Conservation (phyloP, 92 coral and sea anemone species). For the Nematostella vectensis region DNA sequence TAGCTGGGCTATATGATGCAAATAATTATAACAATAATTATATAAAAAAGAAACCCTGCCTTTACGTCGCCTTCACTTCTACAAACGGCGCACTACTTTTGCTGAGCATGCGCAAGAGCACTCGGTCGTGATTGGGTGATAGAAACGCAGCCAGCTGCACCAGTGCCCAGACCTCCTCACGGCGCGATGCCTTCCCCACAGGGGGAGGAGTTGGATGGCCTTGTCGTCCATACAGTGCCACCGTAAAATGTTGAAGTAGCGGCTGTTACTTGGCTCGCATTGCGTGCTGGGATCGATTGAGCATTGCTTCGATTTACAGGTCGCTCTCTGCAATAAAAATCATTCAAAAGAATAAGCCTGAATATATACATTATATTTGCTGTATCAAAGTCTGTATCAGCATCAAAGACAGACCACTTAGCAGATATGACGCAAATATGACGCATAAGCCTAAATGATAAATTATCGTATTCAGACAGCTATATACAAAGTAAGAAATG, state of each 20-base stretch:
- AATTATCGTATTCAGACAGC: too few species aligned
- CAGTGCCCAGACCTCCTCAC: slow-evolving; percentile 14
- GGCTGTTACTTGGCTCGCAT: slow-evolving; percentile 44
- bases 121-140: slow-evolving; percentile 23
- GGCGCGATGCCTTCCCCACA: not conserved
- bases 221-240: slow-evolving; percentile 52
- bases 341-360: too few species aligned
- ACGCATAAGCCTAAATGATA: too few species aligned
- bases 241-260: slow-evolving; percentile 39
- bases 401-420: too few species aligned
- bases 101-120: slow-evolving; percentile 12
- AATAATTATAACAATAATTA: too few species aligned
- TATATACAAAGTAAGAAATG: too few species aligned
- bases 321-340: slow-evolving; percentile 39
- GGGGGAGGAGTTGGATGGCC: slow-evolving; percentile 4
- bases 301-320: slow-evolving; percentile 55
- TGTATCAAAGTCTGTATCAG: too few species aligned
- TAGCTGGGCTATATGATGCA: too few species aligned
- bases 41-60: too few species aligned
- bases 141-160: slow-evolving; percentile 23
- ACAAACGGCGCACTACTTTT: slow-evolving; percentile 1
- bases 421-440: too few species aligned
- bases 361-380: too few species aligned
- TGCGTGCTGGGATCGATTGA: slow-evolving; percentile 50
- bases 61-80: too few species aligned